Evolutionary conservation across 2,888 invertebrate species (phyloP), one percentile per base, ranked within the genome.

Genomic region (Oeneis ivallda): DNA sequence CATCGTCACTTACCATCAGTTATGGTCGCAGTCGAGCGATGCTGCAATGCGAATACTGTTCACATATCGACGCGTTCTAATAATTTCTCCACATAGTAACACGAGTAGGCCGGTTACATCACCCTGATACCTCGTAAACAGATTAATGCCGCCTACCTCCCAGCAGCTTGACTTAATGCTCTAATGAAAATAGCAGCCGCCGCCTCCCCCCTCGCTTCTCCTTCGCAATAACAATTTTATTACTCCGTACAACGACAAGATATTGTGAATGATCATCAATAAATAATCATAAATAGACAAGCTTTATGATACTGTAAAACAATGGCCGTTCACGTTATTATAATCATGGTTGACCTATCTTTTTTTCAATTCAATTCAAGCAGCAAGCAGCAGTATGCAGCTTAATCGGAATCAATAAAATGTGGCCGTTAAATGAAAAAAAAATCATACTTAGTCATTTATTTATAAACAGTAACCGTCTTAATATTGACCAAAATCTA

Each of bases 111-210:
- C 73, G 77, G 77, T 80, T 81, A 82, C 78, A 79, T 81, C 83
- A 81, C 78, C 76, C 19, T 80, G 81, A 83, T 85, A 80, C 82
- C 81, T 81, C 83, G 82, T 86, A 83, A 86, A 86, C 86, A 86
- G 82, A 85, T 86, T 87, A 85, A 84, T 84, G 76, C 74, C 75
- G 75, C 72, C 76, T 71, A 74, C 73, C 76, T 72, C 75, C 75
- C 73, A 70, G 75, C 76, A 76, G 80, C 80, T 82, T 81, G 82
- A 85, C 79, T 86, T 85, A 82, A 85, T 82, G 79, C 76, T 79
- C 74, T 82, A 83, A 83, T 84, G 82, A 84, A 86, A 84, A 83
- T 79, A 80, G 77, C 79, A 72, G 73, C 78, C 73, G 64, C 70
- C 59, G 19, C 73, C 71, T 62, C 72, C 72, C 71, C 65, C 71